phyloP scores from a whole-genome alignment of 2,888 invertebrate species.

The Euphydryas editha region DNA sequence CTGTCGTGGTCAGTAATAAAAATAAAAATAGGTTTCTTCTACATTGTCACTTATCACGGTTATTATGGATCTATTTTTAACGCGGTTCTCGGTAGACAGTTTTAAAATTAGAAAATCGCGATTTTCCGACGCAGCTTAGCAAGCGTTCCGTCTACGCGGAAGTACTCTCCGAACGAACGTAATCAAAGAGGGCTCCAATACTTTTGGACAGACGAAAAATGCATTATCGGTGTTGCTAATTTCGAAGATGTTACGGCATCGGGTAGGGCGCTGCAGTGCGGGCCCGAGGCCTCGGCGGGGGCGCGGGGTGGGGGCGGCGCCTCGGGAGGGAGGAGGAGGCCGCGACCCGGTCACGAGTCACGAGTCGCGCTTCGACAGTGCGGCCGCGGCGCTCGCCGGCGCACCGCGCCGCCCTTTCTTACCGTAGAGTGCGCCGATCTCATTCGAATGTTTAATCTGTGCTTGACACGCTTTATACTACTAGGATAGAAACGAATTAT shows the following conservation, averaged over 20 bases:
- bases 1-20: slow-evolving; percentile 10
- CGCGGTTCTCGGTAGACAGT: background rate
- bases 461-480: slow-evolving; percentile 16
- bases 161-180: slow-evolving; percentile 8
- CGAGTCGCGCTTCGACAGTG: slow-evolving; percentile 61
- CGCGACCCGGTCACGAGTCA: slow-evolving; percentile 73
- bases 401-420: slow-evolving; percentile 61
- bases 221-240: slow-evolving; percentile 74
- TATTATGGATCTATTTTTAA: slow-evolving; percentile 10
- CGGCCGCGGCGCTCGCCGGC: slow-evolving; percentile 79
- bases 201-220: slow-evolving; percentile 54
- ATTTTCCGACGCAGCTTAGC: slow-evolving; percentile 9
- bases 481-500: slow-evolving; percentile 5
- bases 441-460: slow-evolving; percentile 23
- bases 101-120: slow-evolving; percentile 12
- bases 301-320: slow-evolving; percentile 58
- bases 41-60: slow-evolving; percentile 5
- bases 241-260: slow-evolving; percentile 75
- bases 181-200: slow-evolving; percentile 17
- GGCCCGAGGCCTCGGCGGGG: slow-evolving; percentile 54
- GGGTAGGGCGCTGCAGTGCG: slow-evolving; percentile 72
- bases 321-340: slow-evolving; percentile 60
- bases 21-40: background rate
- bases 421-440: slow-evolving; percentile 20
- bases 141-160: background rate